Evolutionary conservation across 2,888 invertebrate genomes (phyloP).

Genomic region (Drosophila merina): DNA sequence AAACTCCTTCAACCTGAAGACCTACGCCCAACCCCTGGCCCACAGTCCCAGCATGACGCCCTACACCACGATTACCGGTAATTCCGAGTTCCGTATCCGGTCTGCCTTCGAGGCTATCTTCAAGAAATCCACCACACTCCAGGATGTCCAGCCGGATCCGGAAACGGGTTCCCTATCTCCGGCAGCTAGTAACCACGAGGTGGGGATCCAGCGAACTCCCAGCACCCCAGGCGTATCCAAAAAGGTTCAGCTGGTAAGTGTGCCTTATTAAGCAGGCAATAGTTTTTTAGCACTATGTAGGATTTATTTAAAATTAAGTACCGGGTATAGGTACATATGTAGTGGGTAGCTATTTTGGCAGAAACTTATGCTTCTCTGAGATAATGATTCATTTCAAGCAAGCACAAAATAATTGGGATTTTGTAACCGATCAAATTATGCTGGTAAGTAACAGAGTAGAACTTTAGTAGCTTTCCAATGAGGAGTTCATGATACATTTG

Average conservation of each 20-base stretch:
- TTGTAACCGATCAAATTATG: slow-evolving; percentile 76
- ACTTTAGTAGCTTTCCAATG: background rate
- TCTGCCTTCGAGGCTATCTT: slow-evolving; percentile 96
- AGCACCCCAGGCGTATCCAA: slow-evolving; percentile 90
- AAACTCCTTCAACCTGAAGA: slow-evolving; percentile 92
- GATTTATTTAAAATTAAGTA: background rate
- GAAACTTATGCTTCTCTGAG: background rate
- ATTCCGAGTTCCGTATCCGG: slow-evolving; percentile 93
- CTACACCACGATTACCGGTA: slow-evolving; percentile 95
- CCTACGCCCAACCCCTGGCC: slow-evolving; percentile 86
- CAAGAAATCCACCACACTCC: slow-evolving; percentile 92
- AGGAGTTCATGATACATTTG: slow-evolving; percentile 7
- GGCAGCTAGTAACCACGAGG: slow-evolving; percentile 82
- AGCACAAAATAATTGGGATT: slow-evolving; percentile 76
- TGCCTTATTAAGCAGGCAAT: background rate
- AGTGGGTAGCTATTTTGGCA: background rate
- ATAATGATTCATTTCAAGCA: slow-evolving; percentile 55
- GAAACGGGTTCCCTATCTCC: slow-evolving; percentile 85
- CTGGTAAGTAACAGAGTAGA: slow-evolving; percentile 58
- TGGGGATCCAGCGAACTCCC: slow-evolving; percentile 82
- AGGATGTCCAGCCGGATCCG: slow-evolving; percentile 91
- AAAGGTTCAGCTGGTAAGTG: slow-evolving; percentile 93
- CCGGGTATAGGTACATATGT: background rate
- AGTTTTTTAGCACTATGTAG: background rate
- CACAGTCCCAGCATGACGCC: slow-evolving; percentile 86